These are phyloP conservation scores for Corynorhinus townsendii DNA, from an alignment of 2,113 vertebrate species.

Conservation along the genomic window DNA sequence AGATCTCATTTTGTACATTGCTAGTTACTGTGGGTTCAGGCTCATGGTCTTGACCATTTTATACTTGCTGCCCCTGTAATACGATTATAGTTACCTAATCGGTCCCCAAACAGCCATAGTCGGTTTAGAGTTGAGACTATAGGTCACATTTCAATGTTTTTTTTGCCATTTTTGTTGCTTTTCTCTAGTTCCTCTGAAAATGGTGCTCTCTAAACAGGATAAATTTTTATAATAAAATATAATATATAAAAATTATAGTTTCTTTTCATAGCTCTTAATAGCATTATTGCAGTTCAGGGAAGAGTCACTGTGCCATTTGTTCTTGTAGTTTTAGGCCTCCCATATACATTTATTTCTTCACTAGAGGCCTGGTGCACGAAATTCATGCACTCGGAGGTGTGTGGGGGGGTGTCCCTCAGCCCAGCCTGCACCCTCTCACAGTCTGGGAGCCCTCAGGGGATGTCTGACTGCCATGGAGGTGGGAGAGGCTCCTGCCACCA, in stretches of 20 bases:
- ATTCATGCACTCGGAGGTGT: too few species aligned
- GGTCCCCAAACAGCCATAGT: neutral
- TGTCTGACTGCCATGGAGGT: too few species aligned
- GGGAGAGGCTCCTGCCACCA: too few species aligned
- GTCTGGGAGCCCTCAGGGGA: too few species aligned
- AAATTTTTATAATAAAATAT: neutral
- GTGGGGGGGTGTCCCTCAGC: too few species aligned
- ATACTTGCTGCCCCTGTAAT: neutral
- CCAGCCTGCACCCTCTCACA: too few species aligned
- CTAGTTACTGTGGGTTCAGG: neutral
- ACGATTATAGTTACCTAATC: neutral
- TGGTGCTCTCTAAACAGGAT: neutral
- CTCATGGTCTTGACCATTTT: neutral
- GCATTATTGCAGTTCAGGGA: neutral
- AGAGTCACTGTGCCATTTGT: neutral
- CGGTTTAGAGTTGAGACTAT: neutral
- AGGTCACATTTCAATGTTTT: neutral
- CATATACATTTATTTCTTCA: neutral
- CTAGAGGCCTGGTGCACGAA: too few species aligned
- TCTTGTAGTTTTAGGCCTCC: neutral
- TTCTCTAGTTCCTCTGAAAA: conserved; percentile 1
- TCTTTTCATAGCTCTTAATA: neutral
- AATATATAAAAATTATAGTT: neutral
- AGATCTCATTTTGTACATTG: neutral
- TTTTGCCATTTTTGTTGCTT: neutral